Evolutionary conservation across 2,888 invertebrate genomes (phyloP), one percentile per base, ranked within the genome.

Genomic region (Trissolcus brochymenae): DNA sequence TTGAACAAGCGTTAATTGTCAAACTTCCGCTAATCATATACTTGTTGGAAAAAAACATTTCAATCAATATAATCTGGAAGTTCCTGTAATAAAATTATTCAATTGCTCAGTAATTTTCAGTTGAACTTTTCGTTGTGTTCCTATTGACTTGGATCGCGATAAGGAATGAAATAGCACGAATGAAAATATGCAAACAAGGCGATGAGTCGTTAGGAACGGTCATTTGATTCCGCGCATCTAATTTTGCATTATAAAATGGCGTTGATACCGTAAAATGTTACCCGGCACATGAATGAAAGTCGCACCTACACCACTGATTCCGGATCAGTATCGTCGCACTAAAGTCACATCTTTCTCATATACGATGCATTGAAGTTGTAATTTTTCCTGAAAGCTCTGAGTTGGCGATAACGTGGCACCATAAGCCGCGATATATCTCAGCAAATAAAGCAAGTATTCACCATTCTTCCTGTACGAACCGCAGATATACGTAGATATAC

Each of bases 331-430:
- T 74, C 74, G 21, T 70, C 64, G 70, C 57, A 51, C 78, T 50
- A 56, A 71, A 78, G 72, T 68, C 72, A 68, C 75, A 72, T 78
- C 75, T 72, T 72, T 75, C 71, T 72, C 75, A 68, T 61, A 65
- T 68, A 65, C 75, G 80, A 67, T 79, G 71, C 67, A 76, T 73
- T 65, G 79, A 76, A 79, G 81, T 78, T 81, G 81, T 81, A 82
- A 82, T 82, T 81, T 81, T 74, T 76, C 65, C 79, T 79, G 82
- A 79, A 81, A 81, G 80, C 81, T 75, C 70, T 70, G 79, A 76
- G 78, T 78, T 62, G 72, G 75, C 78, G 78, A 78, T 78, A 78
- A 78, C 78, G 78, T 60, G 75, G 72, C 78, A 72, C 78, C 78
- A 72, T 78, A 78, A 78, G 78, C 75, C 72, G 67, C 78, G 75